Percentiles rank a stretch among this genome's conserved stretches.
Evolutionary conservation across 2,113 vertebrate genomes (phyloP).

Genomic region (Orthonyx spaldingii): DNA sequence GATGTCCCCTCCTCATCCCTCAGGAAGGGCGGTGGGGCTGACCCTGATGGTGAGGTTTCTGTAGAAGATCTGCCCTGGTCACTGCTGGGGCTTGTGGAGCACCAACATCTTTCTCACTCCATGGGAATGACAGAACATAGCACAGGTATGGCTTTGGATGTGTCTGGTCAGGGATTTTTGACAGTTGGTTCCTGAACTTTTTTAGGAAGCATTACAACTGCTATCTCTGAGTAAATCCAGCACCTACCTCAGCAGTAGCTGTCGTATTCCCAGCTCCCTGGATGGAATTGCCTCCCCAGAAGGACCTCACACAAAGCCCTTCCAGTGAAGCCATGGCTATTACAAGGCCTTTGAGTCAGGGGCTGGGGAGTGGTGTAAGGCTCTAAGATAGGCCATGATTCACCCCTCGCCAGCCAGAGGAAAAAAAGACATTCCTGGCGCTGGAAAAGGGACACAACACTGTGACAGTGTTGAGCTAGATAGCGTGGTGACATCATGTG

Average conservation of each 20-base stretch:
- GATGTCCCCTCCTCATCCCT: not conserved
- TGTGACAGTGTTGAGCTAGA: not conserved
- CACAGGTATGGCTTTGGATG: not conserved
- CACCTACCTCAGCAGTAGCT: not conserved
- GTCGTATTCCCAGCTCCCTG: not conserved
- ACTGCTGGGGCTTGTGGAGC: rapidly evolving
- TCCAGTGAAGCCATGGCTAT: not conserved
- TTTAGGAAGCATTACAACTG: not conserved
- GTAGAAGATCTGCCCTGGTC: not conserved
- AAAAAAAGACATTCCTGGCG: not conserved
- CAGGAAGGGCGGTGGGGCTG: not conserved
- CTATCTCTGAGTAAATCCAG: not conserved
- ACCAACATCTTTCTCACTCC: rapidly evolving
- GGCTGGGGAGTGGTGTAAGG: not conserved
- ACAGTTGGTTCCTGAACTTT: not conserved
- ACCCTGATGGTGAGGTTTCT: not conserved
- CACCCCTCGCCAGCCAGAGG: not conserved
- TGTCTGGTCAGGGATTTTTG: not conserved
- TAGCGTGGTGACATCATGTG: not conserved
- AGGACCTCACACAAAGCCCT: not conserved
- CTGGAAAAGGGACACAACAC: not conserved
- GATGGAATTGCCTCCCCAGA: not conserved
- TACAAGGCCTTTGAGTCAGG: not conserved
- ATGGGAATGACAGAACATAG: not conserved
- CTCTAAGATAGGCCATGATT: slow-evolving; percentile 34